Base-by-base conservation (phyloP, 2,888 invertebrate genomes). In the Asteroscopus sphinx region DNA sequence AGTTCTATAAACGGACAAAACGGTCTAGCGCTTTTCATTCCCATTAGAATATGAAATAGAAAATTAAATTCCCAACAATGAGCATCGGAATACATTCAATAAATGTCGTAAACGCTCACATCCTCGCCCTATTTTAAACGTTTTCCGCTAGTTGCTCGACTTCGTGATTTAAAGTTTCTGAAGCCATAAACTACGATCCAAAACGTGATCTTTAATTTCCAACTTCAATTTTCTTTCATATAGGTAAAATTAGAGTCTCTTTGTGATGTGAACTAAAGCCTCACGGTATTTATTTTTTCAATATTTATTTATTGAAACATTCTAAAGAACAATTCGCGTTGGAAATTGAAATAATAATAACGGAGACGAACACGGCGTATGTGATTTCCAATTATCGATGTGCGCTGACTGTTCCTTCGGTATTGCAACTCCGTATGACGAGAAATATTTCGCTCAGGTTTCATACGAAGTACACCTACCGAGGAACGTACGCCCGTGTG, bases 381-480 rank as follows among this genome's bases (percentile, higher is more conserved):
- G 77, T 82, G 76, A 86, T 87, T 86, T 88, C 84, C 87, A 88
- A 88, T 87, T 88, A 88, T 86, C 81, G 83, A 85, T 83, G 82
- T 79, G 74, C 80, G 71, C 77, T 67, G 80, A 71, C 84, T 83
- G 79, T 77, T 75, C 74, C 75, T 64, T 45, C 68, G 59, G 78
- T 83, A 83, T 82, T 85, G 86, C 84, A 76, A 68, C 67, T 76
- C 66, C 76, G 77, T 75, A 74, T 79, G 77, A 80, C 77, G 81
- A 77, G 78, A 80, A 83, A 84, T 85, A 86, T 86, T 84, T 79
- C 82, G 76, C 68, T 73, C 76, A 71, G 74, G 73, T 77, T 72
- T 73, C 74, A 70, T 76, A 66, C 54, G 55, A 77, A 64, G 57
- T 70, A 68, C 58, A 73, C 57, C 67, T 56, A 54, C 61, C 46